Evolutionary conservation across 2,113 vertebrate genomes (phyloP).

Genomic region (Onychorhynchus coronatus): DNA sequence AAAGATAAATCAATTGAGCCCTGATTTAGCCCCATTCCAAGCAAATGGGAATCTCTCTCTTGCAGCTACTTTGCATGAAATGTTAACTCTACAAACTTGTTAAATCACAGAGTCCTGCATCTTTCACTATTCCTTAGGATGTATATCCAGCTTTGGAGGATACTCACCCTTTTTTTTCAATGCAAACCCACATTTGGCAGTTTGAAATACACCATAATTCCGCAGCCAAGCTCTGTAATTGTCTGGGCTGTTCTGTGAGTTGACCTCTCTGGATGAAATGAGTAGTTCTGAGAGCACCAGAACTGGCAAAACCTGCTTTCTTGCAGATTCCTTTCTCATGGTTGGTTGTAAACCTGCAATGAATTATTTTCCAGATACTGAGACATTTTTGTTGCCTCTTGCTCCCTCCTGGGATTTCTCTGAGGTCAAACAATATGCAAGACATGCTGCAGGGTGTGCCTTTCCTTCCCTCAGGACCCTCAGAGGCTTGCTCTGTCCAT

Average conservation of each 20-base stretch:
- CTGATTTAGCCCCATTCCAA: not conserved
- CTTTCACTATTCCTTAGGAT: not conserved
- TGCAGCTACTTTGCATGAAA: not conserved
- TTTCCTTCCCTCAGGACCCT: not conserved
- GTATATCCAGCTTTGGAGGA: not conserved
- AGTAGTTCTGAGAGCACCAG: not conserved
- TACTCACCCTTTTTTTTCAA: not conserved
- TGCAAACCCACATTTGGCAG: not conserved
- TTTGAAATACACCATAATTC: not conserved
- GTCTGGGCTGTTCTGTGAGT: not conserved
- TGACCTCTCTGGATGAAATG: not conserved
- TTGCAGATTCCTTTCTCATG: not conserved
- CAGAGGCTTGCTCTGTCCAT: not conserved
- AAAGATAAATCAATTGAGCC: not conserved
- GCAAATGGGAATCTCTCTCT: not conserved
- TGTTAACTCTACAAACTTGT: not conserved
- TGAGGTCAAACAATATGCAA: not conserved
- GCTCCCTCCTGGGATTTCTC: not conserved
- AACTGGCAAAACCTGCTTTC: not conserved
- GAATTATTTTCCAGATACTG: not conserved
- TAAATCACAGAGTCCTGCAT: not conserved
- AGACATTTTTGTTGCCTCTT: not conserved
- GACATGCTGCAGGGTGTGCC: not conserved
- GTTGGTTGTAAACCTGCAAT: not conserved
- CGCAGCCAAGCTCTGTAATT: not conserved